Evolutionary conservation across 2,113 vertebrate species (phyloP), one percentile per base, ranked within the genome.

Genomic region (Ancistrus triradiatus): DNA sequence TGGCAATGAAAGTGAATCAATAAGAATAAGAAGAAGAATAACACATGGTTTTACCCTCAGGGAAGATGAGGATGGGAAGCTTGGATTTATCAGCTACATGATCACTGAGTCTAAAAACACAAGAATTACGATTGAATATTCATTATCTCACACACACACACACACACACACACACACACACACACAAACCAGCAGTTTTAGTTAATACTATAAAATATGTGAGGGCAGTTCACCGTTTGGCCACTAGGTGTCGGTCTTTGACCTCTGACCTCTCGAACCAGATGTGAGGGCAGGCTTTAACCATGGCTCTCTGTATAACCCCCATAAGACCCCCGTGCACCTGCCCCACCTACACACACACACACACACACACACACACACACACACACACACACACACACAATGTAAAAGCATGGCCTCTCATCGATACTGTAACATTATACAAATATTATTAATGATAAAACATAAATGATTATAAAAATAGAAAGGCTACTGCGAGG

Each of bases 211-310:
- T n/a, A 6, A 1, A 42, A 6, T n/a, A 14, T 42, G 38, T 11
- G 38, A n/a, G 13, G 14, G 38, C 7, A 42, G n/a, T 53, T 60
- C 79, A 96, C 92, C 90, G 89, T 81, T 87, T 91, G 73, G 91
- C 92, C 46, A 97, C 94, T 10, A 95, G 91, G 52, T 92, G 92
- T 83, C 95, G 83, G 81, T 97, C 94, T 83, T 89, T 95, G 58
- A 95, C 92, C 72, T 97, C 93, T 0, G 92, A 95, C 18, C 93
- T 87, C n/a, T 97, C 91, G 15, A 97, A 97, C 95, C 93, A 96
- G 46, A 94, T 86, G 0, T 94, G 93, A 1, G 91, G 87, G 25
- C 92, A 94, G 14, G 93, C 90, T 49, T 91, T 95, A 27, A 92
- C 89, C 92, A 98, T 93, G 49, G 92, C 90, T 77, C 88, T 88